Percentiles rank a stretch among this genome's conserved stretches.
These are phyloP conservation scores for Phenganax marumi DNA, from an alignment of 92 coral and sea anemone species.

Conservation along the genomic window DNA sequence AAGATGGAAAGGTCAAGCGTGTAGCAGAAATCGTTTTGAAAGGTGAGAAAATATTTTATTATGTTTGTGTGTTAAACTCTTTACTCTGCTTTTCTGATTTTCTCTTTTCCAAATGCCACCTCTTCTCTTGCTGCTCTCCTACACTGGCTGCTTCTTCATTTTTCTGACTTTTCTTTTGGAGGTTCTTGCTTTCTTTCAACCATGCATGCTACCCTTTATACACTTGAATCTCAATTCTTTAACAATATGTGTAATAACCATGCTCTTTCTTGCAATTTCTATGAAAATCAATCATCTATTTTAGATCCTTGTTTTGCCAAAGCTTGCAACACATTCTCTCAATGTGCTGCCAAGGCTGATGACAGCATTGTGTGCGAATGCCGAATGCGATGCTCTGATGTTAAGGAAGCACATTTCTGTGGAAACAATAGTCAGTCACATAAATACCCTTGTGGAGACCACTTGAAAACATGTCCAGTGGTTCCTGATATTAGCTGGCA, in stretches of 20 bases:
- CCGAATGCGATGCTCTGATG: constrained; percentile 1
- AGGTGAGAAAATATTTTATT: constrained; percentile 47
- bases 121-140: background rate
- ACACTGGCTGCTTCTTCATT: background rate
- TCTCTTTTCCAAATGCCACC: too few species aligned
- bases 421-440: constrained; percentile 30
- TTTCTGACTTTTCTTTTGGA: background rate
- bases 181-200: too few species aligned
- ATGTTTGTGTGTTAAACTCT: too few species aligned
- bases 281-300: background rate
- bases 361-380: constrained; percentile 30
- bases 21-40: constrained; percentile 62
- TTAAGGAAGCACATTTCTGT: constrained; percentile 32
- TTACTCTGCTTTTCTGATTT: too few species aligned
- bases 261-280: too few species aligned
- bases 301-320: constrained; percentile 39
- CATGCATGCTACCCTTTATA: too few species aligned
- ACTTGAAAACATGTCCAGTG: background rate
- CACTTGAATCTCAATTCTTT: too few species aligned
- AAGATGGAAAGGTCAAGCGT: constrained; percentile 48
- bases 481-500: background rate
- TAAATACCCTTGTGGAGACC: constrained; percentile 26
- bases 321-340: constrained; percentile 15
- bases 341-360: constrained; percentile 20
- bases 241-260: too few species aligned